Conservation (phyloP, 1,140 invertebrate genomes). For the Asbolus verrucosus region DNA sequence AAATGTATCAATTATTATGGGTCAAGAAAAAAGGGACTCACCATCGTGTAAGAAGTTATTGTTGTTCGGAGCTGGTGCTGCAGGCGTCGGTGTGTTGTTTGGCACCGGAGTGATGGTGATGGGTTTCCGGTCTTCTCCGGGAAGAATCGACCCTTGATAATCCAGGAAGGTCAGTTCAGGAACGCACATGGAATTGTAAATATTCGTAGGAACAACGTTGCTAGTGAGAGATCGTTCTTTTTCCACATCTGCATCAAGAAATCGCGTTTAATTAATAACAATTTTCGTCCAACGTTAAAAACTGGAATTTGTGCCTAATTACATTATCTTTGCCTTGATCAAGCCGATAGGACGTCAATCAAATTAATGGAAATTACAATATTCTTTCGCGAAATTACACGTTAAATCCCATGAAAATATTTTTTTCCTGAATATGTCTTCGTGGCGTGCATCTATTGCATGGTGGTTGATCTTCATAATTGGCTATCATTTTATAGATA, state of each 20-base stretch:
- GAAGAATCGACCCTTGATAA: slow-evolving; percentile 48
- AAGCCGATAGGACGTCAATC: slow-evolving; percentile 25
- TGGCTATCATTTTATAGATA: not conserved
- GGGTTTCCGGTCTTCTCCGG: slow-evolving; percentile 62
- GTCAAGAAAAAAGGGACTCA: no score
- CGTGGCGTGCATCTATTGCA: slow-evolving; percentile 16
- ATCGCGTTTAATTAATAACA: slow-evolving; percentile 2
- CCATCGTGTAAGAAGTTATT: slow-evolving; percentile 64
- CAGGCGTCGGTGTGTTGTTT: slow-evolving; percentile 62
- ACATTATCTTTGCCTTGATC: slow-evolving; percentile 18
- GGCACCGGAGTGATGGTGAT: slow-evolving; percentile 65
- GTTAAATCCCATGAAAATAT: slow-evolving; percentile 29
- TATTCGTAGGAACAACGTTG: slow-evolving; percentile 71
- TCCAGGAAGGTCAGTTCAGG: slow-evolving; percentile 73
- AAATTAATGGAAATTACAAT: slow-evolving; percentile 36
- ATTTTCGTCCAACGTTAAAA: no score
- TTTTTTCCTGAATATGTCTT: slow-evolving; percentile 32
- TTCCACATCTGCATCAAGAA: slow-evolving; percentile 75
- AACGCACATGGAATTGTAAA: slow-evolving; percentile 84
- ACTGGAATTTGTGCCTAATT: not conserved
- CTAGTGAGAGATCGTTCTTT: slow-evolving; percentile 75
- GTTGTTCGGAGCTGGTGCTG: slow-evolving; percentile 61
- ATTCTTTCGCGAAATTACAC: slow-evolving; percentile 26
- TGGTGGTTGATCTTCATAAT: slow-evolving; percentile 5
- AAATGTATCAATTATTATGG: no score